These are phyloP conservation scores for Simalia tracyae DNA, from an alignment of 2,797 vertebrate genomes.

Conservation along the genomic window DNA sequence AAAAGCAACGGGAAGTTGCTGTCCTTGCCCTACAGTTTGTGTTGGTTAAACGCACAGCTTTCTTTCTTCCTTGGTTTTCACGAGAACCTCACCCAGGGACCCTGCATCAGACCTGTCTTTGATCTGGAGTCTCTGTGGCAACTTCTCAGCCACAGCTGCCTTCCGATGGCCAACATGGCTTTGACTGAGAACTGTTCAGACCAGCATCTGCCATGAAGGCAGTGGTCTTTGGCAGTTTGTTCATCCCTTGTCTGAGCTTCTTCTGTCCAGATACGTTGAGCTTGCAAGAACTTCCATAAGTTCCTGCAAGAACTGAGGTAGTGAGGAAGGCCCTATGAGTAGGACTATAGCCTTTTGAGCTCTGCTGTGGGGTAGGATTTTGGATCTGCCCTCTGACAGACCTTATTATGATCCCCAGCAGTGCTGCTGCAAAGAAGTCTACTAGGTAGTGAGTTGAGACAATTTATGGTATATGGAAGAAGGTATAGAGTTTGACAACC, in stretches of 20 bases:
- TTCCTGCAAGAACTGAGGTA: neutral
- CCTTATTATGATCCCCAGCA: neutral
- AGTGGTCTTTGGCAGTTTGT: neutral
- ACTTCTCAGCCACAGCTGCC: neutral
- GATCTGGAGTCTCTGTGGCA: too few relatives aligned
- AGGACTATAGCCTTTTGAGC: neutral
- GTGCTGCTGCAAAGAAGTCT: neutral
- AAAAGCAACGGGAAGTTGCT: neutral
- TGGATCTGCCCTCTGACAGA: too few relatives aligned
- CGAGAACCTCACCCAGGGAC: neutral
- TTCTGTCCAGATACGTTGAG: neutral
- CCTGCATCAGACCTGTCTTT: neutral
- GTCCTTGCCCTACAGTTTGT: neutral
- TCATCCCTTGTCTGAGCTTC: too few relatives aligned
- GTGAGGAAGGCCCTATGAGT: neutral
- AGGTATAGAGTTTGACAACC: neutral
- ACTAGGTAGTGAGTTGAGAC: too few relatives aligned
- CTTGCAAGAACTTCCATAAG: neutral
- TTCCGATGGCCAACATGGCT: neutral
- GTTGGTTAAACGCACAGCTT: neutral
- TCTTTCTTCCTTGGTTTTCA: neutral
- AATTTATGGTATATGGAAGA: neutral
- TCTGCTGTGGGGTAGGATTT: neutral
- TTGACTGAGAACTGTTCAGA: neutral
- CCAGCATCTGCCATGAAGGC: neutral